A percentile compares a stretch with the other conserved stretches of the same genome.
These are phyloP conservation scores for Achlya flavicornis DNA, from an alignment of 2,888 invertebrate species.

Conservation along the genomic window DNA sequence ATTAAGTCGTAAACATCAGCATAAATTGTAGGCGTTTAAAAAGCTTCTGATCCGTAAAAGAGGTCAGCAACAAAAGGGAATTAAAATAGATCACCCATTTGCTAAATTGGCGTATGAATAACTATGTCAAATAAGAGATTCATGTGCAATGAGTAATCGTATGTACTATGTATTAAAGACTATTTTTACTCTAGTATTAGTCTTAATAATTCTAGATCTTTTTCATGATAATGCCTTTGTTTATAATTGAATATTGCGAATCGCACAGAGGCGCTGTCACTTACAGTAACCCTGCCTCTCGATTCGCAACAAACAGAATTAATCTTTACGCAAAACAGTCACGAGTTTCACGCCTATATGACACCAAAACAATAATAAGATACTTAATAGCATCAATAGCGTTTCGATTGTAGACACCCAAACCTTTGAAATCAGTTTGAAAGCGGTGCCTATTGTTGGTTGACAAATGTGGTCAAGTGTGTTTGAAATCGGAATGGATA, in stretches of 20 bases:
- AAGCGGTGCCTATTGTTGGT: neutral
- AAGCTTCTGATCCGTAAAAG: slow-evolving; percentile 11
- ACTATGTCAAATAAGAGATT: neutral
- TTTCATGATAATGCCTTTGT: no score
- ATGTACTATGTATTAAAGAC: neutral
- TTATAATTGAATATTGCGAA: no score
- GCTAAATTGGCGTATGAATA: slow-evolving; percentile 5
- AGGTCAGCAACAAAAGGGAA: slow-evolving; percentile 12
- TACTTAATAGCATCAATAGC: neutral
- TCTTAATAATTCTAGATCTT: no score
- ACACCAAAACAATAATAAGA: neutral
- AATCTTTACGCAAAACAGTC: neutral
- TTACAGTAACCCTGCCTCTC: neutral
- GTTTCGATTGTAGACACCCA: neutral
- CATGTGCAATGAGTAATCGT: neutral
- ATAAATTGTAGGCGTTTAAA: slow-evolving; percentile 7
- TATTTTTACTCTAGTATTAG: neutral
- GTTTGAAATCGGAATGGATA: neutral
- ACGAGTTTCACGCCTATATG: neutral
- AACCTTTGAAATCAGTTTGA: neutral
- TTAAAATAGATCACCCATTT: slow-evolving; percentile 10
- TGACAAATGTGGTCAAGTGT: slow-evolving; percentile 6
- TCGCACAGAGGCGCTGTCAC: no score
- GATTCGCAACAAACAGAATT: neutral
- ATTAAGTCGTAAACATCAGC: slow-evolving; percentile 4